Evolutionary conservation across 2,888 invertebrate species (phyloP), one percentile per base, ranked within the genome.

Genomic region (Thera britannica): DNA sequence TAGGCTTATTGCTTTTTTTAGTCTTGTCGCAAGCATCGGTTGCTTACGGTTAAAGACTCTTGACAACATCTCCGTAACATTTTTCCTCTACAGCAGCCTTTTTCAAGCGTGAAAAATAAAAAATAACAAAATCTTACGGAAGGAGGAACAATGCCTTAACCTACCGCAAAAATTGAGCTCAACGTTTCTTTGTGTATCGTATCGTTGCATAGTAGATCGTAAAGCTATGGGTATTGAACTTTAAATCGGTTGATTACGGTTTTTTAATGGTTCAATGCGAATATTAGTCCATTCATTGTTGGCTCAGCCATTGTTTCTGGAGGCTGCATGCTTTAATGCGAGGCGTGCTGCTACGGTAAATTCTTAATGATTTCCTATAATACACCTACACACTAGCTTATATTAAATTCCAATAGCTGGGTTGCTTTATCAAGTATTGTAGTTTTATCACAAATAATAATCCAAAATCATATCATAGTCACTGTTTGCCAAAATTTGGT

Each of bases 101-200:
- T 38, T 23, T 49, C 73, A 74, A 75, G 74, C 79, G 77, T 77
- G 78, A 80, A 71, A 78, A 77, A 84, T 58, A 60, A 72, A 69
- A 67, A 65, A 70, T 58, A 72, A 58, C 59, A 49, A 65, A 51
- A 71, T 51, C 63, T 48, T 65, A 62, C 71, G 90, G 90, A 92
- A 90, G 85, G 81, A 83, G 77, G 80, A 75, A 83, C 85, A 86
- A 86, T 82, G 77, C 84, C 85, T 86, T 87, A 90, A 88, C 88
- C 90, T 91, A 88, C 88, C 89, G 82, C 90, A 89, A 92, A 90
- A 86, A 82, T 86, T 35, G 38, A 66, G 46, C 64, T 88, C 88
- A 88, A 87, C 85, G 89, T 90, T 91, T 89, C 90, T 88, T 88
- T 93, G 92, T 92, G 90, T 92, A 89, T 89, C 85, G 86, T 85